These are phyloP conservation scores for Actinopyga echinites DNA, from an alignment of 53 echinoderm and acorn worm species.

Conservation along the genomic window DNA sequence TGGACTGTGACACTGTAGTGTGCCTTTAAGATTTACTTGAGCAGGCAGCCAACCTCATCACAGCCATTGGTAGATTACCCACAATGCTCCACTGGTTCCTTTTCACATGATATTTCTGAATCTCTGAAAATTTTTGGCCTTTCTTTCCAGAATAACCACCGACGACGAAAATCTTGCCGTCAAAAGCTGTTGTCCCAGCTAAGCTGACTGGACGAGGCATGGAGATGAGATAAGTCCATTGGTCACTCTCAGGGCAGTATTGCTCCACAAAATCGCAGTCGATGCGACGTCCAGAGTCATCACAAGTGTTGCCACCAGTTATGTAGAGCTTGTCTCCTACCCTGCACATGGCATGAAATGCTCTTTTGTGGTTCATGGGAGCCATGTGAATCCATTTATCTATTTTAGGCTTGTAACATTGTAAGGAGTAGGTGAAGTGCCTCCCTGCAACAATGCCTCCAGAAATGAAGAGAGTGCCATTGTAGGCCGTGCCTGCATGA, in stretches of 20 bases:
- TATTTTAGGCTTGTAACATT: slow-evolving; percentile 78
- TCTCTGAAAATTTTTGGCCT: slow-evolving; percentile 67
- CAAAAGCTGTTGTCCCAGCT: slow-evolving; percentile 56
- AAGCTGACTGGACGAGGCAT: slow-evolving; percentile 83
- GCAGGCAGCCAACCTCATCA: slow-evolving; percentile 77
- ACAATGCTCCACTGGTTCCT: slow-evolving; percentile 71
- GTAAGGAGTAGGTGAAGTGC: slow-evolving; percentile 78
- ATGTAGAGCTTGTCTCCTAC: slow-evolving; percentile 75
- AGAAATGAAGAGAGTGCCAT: slow-evolving; percentile 70
- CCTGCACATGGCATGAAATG: slow-evolving; percentile 82
- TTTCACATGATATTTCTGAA: slow-evolving; percentile 71
- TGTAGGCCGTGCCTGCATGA: slow-evolving; percentile 66
- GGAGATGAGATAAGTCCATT: slow-evolving; percentile 60
- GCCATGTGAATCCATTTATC: slow-evolving; percentile 87
- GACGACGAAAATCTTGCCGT: slow-evolving; percentile 69
- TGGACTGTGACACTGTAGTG: too few species aligned
- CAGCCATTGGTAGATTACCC: slow-evolving; percentile 71
- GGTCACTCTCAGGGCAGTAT: slow-evolving; percentile 68
- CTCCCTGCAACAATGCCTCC: slow-evolving; percentile 87
- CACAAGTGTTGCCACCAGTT: slow-evolving; percentile 79
- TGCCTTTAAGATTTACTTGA: slow-evolving; percentile 24
- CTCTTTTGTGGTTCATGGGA: slow-evolving; percentile 82
- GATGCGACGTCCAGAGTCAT: slow-evolving; percentile 50
- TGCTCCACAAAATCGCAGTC: slow-evolving; percentile 78
- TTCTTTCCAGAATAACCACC: slow-evolving; percentile 87